These are phyloP conservation scores for Dasypogon diadema DNA, from an alignment of 2,888 invertebrate genomes.

Conservation along the genomic window DNA sequence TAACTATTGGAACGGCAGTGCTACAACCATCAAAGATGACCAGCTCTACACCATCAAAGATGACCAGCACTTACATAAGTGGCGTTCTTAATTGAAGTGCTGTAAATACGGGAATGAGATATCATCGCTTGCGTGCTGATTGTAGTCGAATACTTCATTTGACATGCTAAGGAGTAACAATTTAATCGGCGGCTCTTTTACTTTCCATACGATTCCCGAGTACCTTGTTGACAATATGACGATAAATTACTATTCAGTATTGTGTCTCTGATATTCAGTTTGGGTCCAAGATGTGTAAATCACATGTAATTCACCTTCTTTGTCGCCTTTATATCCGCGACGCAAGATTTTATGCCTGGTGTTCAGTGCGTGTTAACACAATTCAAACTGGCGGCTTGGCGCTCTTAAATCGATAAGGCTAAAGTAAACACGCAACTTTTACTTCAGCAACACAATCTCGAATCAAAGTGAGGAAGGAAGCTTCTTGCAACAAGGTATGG, in stretches of 20 bases:
- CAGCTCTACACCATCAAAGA: constrained; percentile 20
- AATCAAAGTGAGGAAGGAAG: too few species aligned
- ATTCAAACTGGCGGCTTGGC: constrained; percentile 2
- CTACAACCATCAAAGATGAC: constrained; percentile 29
- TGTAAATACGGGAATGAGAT: constrained; percentile 14
- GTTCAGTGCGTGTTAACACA: background rate
- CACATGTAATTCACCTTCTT: constrained; percentile 16
- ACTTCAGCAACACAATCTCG: too few species aligned
- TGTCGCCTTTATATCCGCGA: constrained; percentile 1
- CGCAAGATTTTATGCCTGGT: background rate
- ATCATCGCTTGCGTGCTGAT: constrained; percentile 30
- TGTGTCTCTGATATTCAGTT: constrained; percentile 23
- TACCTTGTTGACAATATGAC: background rate
- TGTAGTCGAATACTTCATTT: constrained; percentile 19
- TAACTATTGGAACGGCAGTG: background rate
- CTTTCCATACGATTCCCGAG: constrained; percentile 1
- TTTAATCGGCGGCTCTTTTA: constrained; percentile 26
- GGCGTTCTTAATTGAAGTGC: constrained; percentile 28
- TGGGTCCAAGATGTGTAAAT: background rate
- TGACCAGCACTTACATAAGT: constrained; percentile 1
- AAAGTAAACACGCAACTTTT: background rate
- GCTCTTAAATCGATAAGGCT: background rate
- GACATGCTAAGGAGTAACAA: constrained; percentile 12
- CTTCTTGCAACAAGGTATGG: too few species aligned
- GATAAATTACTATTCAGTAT: constrained; percentile 13